Percentiles rank a stretch among this genome's conserved stretches.
Evolutionary conservation across 2,888 invertebrate species (phyloP).

Genomic region (Tipula lateralis): DNA sequence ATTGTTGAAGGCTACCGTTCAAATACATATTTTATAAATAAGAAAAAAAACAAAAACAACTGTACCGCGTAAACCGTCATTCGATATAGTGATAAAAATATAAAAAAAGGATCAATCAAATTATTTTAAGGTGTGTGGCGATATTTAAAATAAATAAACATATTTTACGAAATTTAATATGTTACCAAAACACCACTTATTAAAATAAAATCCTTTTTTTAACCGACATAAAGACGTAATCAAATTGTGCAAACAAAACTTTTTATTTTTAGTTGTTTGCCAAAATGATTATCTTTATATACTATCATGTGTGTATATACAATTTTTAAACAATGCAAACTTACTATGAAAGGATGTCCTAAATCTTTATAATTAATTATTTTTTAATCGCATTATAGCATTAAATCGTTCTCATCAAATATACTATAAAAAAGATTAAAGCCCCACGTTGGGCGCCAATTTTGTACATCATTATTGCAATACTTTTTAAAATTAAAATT

Average conservation of each 20-base stretch:
- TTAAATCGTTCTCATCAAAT: neutral
- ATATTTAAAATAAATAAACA: neutral
- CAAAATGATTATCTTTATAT: neutral
- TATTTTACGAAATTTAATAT: neutral
- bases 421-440: neutral
- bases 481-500: too few relatives aligned
- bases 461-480: too few relatives aligned
- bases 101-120: neutral
- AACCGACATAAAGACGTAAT: neutral
- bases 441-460: neutral
- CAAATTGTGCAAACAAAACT: neutral
- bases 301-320: neutral
- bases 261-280: neutral
- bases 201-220: neutral
- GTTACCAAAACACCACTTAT: neutral
- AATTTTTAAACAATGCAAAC: neutral
- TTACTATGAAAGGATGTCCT: neutral
- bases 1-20: too few relatives aligned
- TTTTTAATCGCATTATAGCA: neutral
- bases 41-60: neutral
- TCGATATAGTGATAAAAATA: neutral
- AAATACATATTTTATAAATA: neutral
- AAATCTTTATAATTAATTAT: neutral
- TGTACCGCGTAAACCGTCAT: neutral
- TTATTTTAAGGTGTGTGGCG: neutral